Percentiles rank a stretch among this genome's conserved stretches.
phyloP scores from a whole-genome alignment of 2,113 vertebrate species.

The Redunca redunca region DNA sequence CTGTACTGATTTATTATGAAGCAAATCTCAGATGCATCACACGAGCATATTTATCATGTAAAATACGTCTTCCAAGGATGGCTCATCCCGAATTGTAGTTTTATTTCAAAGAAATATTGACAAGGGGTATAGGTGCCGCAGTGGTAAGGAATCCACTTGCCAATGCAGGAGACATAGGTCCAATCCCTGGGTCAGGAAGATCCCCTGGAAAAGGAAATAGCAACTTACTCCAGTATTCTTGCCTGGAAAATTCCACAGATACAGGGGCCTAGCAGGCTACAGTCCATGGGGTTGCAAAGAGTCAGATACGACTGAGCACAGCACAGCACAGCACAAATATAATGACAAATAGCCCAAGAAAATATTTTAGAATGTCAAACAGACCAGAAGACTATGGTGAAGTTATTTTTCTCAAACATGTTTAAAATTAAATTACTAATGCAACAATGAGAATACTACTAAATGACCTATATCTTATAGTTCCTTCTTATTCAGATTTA shows the following conservation, averaged over 20 bases:
- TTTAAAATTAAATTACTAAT: background rate
- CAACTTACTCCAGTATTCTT: background rate
- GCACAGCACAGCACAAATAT: background rate
- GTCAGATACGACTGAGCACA: background rate
- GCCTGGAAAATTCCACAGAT: background rate
- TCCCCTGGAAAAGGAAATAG: background rate
- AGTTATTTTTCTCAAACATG: background rate
- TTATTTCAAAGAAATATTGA: background rate
- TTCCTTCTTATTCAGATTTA: background rate
- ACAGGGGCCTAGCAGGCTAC: background rate
- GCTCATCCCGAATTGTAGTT: background rate
- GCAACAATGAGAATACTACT: background rate
- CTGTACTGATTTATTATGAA: conserved; percentile 8
- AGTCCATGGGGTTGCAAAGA: background rate
- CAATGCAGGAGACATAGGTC: background rate
- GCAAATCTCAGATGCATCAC: background rate
- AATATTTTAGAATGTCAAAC: background rate
- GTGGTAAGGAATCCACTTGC: background rate
- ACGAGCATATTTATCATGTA: background rate
- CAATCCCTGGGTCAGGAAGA: background rate
- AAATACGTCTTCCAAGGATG: background rate
- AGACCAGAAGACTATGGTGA: background rate
- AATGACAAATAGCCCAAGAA: background rate
- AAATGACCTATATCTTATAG: background rate
- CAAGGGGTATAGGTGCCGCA: background rate